phyloP scores from a whole-genome alignment of 2,113 vertebrate species.

The Ctenomys sociabilis region DNA sequence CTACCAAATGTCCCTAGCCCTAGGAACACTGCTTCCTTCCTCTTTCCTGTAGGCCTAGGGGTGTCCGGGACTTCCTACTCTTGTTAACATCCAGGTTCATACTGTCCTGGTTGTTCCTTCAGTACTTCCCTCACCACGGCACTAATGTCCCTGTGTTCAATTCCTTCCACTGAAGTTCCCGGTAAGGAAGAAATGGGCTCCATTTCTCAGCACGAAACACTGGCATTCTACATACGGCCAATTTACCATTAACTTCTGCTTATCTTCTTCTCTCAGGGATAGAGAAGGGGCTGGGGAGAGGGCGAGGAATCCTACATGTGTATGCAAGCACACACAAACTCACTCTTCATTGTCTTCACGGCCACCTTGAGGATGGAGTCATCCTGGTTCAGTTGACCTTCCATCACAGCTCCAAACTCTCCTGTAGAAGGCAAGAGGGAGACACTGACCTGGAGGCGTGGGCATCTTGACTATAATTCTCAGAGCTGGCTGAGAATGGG shows the following conservation, averaged over 20 bases:
- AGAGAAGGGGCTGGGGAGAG: background rate
- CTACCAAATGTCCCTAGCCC: background rate
- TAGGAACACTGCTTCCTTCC: background rate
- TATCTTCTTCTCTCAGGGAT: background rate
- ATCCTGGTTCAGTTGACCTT: conserved; percentile 93
- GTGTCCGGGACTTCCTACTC: background rate
- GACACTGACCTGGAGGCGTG: background rate
- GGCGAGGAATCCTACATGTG: fast-evolving
- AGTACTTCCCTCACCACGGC: background rate
- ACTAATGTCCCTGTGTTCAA: background rate
- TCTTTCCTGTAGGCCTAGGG: background rate
- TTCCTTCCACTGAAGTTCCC: background rate
- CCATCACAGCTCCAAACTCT: conserved; percentile 96
- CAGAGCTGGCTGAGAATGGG: background rate
- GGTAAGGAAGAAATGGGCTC: background rate
- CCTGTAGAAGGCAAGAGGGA: conserved; percentile 81
- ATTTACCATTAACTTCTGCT: background rate
- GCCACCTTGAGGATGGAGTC: conserved; percentile 93
- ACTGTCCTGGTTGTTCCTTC: background rate
- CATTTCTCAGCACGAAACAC: background rate
- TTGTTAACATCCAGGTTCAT: background rate
- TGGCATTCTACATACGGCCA: background rate
- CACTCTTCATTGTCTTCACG: conserved; percentile 97
- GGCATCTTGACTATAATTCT: background rate
- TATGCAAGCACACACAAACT: conserved; percentile 72